Conservation (phyloP, 1,140 invertebrate species). For the Lycorma delicatula region DNA sequence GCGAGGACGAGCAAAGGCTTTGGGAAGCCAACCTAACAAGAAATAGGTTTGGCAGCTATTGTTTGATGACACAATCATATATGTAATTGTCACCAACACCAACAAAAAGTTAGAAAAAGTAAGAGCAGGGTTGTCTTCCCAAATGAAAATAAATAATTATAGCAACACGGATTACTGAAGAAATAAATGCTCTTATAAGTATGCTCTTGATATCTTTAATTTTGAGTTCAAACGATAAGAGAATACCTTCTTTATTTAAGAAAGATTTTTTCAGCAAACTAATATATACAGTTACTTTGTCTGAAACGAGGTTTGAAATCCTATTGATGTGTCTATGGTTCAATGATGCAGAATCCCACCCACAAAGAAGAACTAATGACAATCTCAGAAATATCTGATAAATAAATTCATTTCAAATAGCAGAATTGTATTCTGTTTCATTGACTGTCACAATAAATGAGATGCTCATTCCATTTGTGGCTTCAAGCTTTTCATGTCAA, state of each 20-base stretch:
- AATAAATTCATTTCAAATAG: no score
- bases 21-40: not conserved
- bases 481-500: constrained; percentile 31
- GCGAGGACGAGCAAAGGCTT: not conserved
- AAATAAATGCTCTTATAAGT: constrained; percentile 6
- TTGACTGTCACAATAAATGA: constrained; percentile 28
- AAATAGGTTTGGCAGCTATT: not conserved
- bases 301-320: not conserved
- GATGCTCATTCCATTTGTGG: constrained; percentile 37
- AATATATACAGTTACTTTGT: not conserved
- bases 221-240: not conserved
- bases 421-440: not conserved
- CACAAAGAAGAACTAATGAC: no score
- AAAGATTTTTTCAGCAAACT: not conserved
- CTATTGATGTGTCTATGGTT: not conserved
- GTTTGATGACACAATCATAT: not conserved
- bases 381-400: no score
- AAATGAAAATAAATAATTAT: not conserved
- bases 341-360: no score
- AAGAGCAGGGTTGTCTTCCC: not conserved
- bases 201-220: not conserved
- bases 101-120: not conserved
- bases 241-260: not conserved
- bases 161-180: constrained; percentile 1
- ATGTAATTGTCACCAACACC: not conserved